Percentiles rank a stretch among this genome's conserved stretches.
Conservation (phyloP, 2,797 vertebrate genomes). For the Dermochelys coriacea region DNA sequence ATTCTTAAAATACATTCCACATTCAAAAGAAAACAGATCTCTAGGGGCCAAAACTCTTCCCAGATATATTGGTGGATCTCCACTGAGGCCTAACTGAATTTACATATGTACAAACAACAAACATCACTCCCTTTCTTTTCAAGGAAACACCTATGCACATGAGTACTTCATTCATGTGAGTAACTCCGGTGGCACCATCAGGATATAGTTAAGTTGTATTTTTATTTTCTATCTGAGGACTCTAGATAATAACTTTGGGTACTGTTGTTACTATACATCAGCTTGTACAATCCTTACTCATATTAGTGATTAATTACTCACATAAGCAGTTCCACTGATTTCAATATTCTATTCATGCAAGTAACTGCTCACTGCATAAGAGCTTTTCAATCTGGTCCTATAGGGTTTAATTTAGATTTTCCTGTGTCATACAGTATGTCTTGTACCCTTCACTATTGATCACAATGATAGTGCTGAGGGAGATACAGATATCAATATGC, state of each 20-base stretch:
- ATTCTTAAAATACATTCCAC: neutral
- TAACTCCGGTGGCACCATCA: neutral
- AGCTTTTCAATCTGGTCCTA: neutral
- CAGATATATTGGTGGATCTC: too few relatives aligned
- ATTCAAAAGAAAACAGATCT: neutral
- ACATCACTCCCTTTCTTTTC: neutral
- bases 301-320: neutral
- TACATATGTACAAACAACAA: neutral
- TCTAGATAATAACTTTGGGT: neutral
- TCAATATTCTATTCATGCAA: neutral
- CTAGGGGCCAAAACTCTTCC: neutral
- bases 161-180: neutral
- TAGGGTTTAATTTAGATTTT: neutral
- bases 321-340: neutral
- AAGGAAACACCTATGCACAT: neutral
- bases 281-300: neutral
- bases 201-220: neutral
- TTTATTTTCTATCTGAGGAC: constrained; percentile 7
- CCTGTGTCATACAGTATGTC: neutral
- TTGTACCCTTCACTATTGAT: neutral
- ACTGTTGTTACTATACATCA: neutral
- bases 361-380: neutral
- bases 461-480: neutral
- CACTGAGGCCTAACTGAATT: neutral
- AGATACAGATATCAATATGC: neutral